Evolutionary conservation across 2,888 invertebrate species (phyloP), one percentile per base, ranked within the genome.

Genomic region (Agrenia bidenticulata): DNA sequence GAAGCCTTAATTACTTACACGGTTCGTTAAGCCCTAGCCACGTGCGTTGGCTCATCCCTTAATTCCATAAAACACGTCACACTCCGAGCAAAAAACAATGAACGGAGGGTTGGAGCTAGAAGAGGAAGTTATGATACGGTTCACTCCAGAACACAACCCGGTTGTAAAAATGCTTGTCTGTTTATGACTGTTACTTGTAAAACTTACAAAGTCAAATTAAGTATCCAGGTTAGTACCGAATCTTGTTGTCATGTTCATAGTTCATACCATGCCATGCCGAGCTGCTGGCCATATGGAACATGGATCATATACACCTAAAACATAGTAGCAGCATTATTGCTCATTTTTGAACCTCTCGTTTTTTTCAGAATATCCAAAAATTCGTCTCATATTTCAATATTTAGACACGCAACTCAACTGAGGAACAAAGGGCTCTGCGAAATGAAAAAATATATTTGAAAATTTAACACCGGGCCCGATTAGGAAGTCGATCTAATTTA

Each of bases 1-100:
- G 51, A 21, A 51, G 51, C 51, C 51, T 24, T 51, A 51, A 51
- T 51, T 51, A 51, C 23, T 51, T 13, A 51, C 51, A 51, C 21
- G 26, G 26, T 17, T 51, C 17, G 51, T 24, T 24, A 24, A 7
- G 15, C 9, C 15, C 21, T 13, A 9, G 26, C 23, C 51, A 51
- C 51, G 51, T 51, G 51, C 51, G 26, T 13, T 21, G 15, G 4
- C 51, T 51, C 51, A 51, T 51, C 51, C 51, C 24, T 21, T 51
- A 51, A 51, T 24, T 45, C 45, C 45, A 45, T 45, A 45, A 45
- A 45, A 45, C 45, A 45, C 45, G 32, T 32, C 4, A 32, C 4
- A 32, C 32, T 32, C 32, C 11, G 32, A 32, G 32, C 32, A 7
- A 32, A 7, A 7, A 32, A n/a, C n/a, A n/a, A n/a, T n/a, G n/a